phyloP scores from a whole-genome alignment of 2,888 invertebrate genomes.

The Sinodicranocentrus sp. region DNA sequence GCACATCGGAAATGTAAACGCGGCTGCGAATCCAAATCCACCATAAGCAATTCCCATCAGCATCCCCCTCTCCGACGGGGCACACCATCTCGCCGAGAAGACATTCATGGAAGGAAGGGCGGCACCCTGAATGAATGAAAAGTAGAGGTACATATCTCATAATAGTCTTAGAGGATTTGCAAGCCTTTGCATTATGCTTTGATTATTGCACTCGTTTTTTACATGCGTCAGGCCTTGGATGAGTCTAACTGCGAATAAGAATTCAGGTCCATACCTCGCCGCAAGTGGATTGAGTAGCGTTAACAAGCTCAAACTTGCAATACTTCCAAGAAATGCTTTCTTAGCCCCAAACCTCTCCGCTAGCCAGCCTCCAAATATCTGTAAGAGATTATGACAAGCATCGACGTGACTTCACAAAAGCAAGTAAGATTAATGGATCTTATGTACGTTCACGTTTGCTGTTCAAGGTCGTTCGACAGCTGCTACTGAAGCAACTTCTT shows the following conservation, averaged over 20 bases:
- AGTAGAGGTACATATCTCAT: no score
- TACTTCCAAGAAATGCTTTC: constrained; percentile 78
- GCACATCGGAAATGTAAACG: constrained; percentile 81
- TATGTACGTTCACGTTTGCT: not conserved
- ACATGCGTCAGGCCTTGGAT: constrained; percentile 80
- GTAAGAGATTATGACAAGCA: constrained; percentile 19
- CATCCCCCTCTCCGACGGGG: constrained; percentile 79
- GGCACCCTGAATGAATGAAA: constrained; percentile 75
- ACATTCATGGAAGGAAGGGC: constrained; percentile 75
- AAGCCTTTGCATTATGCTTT: not conserved
- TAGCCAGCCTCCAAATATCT: constrained; percentile 79
- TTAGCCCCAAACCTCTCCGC: constrained; percentile 79
- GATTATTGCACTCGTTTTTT: constrained; percentile 47
- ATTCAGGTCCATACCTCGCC: constrained; percentile 78
- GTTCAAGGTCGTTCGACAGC: not conserved
- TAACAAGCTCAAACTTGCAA: constrained; percentile 78
- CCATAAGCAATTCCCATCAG: constrained; percentile 79
- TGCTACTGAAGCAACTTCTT: not conserved
- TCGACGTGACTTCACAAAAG: not conserved
- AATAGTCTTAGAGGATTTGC: no score
- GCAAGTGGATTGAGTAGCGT: constrained; percentile 80
- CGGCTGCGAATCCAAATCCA: constrained; percentile 80
- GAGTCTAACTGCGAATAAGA: constrained; percentile 79
- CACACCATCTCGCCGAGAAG: constrained; percentile 78
- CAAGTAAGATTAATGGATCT: not conserved